Evolutionary conservation across 1,140 invertebrate species (phyloP), one percentile per base, ranked within the genome.

Genomic region (Brachionus sp.): DNA sequence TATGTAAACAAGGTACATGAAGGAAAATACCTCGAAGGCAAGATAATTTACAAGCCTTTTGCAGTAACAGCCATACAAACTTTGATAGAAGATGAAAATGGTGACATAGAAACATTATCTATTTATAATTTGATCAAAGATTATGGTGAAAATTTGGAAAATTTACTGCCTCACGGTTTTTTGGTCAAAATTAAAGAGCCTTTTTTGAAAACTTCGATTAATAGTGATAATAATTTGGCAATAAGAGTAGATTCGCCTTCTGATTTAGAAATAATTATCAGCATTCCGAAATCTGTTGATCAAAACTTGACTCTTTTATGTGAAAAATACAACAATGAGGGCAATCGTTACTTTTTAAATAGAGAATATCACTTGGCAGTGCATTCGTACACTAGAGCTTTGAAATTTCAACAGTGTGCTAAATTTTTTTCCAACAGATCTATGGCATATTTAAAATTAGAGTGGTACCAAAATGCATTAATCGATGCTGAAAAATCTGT

Each of bases 1-100:
- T 62, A 39, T 57, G 77, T 80, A 10, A 57, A 57, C 33, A 57
- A 80, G 33, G 77, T 80, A 0, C 77, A 80, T 66, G n/a, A 66
- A 25, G 77, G 77, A 29, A 57, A 42, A 19, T 80, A 62, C 57
- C n/a, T 80, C 6, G 77, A 80, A 62, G 77, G 19, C 10, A 62
- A 12, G 19, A 35, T 80, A 2, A 42, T 35, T 12, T 23, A 42
- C 57, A 29, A 66, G 10, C 50, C 77, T 1, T 80, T 66, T 37
- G 16, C 13, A 4, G 35, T 80, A 9, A 46, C 70, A n/a, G 70
- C 70, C 19, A 46, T 75, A 46, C 70, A 75, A 46, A 75, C 39
- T 25, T 46, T 75, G 39, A 66, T 80, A 9, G 16, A 62, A 62
- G 77, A 80, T 16, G 50, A 62, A 66, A 57, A 66, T 25, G 50